phyloP scores from a whole-genome alignment of 1,140 invertebrate genomes.

The Gryllus bimaculatus region DNA sequence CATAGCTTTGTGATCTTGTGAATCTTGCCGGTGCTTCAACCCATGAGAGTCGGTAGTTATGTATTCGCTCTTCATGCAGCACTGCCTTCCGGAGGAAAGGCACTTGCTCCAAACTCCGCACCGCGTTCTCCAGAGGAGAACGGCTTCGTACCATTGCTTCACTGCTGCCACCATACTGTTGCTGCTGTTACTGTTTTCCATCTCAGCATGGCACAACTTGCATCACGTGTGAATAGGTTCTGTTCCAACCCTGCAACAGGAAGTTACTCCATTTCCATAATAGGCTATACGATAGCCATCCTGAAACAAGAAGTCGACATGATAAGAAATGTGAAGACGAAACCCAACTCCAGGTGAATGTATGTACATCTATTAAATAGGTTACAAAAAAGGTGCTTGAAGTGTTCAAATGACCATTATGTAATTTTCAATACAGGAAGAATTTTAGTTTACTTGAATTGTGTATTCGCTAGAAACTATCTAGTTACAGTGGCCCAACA shows the following conservation, averaged over 20 bases:
- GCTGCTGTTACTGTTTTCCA: slow-evolving; percentile 28
- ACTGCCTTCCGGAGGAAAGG: slow-evolving; percentile 59
- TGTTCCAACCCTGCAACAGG: slow-evolving; percentile 12
- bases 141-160: slow-evolving; percentile 36
- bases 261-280: slow-evolving; percentile 42
- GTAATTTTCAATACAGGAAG: too few relatives aligned
- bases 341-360: too few relatives aligned
- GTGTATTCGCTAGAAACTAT: too few relatives aligned
- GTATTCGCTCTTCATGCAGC: slow-evolving; percentile 49
- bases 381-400: too few relatives aligned
- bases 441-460: too few relatives aligned
- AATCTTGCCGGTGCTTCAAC: slow-evolving; percentile 11
- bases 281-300: slow-evolving; percentile 34
- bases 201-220: slow-evolving; percentile 24
- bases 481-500: too few relatives aligned
- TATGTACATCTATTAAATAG: too few relatives aligned
- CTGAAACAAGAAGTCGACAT: neutral
- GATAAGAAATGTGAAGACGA: too few relatives aligned
- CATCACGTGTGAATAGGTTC: slow-evolving; percentile 5
- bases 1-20: slow-evolving; percentile 10
- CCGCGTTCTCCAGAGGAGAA: slow-evolving; percentile 55
- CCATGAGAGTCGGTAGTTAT: slow-evolving; percentile 8
- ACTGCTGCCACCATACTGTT: slow-evolving; percentile 13
- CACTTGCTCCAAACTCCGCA: slow-evolving; percentile 59
- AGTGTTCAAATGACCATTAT: too few relatives aligned